phyloP scores from a whole-genome alignment of 1,140 invertebrate genomes.

The Dendrolimus kikuchii region DNA sequence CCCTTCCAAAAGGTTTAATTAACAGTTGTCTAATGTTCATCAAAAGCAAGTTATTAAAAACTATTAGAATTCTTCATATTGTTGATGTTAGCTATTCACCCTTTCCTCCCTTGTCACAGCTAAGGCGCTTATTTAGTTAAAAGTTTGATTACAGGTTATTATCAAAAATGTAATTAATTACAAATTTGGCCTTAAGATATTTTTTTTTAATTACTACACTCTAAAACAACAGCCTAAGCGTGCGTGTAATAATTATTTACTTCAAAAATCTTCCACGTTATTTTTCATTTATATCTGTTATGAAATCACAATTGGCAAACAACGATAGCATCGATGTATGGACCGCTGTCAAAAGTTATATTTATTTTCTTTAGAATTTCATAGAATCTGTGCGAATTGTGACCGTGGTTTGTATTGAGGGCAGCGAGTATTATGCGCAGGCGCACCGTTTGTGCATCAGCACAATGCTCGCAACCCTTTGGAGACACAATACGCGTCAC shows the following conservation, averaged over 20 bases:
- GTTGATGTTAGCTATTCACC: slow-evolving; percentile 25
- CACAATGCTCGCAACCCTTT: slow-evolving; percentile 63
- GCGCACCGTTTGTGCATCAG: slow-evolving; percentile 34
- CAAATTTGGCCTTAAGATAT: slow-evolving; percentile 7
- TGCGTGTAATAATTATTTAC: neutral
- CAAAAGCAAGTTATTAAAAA: slow-evolving; percentile 60
- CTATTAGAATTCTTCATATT: slow-evolving; percentile 58
- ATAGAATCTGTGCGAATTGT: slow-evolving; percentile 64
- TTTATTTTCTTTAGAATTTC: slow-evolving; percentile 71
- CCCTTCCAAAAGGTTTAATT: slow-evolving; percentile 53
- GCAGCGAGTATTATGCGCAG: slow-evolving; percentile 48
- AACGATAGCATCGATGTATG: slow-evolving; percentile 59
- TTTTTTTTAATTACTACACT: neutral
- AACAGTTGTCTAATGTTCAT: slow-evolving; percentile 53
- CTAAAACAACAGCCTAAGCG: too few relatives aligned
- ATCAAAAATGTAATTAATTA: slow-evolving; percentile 45
- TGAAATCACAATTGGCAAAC: slow-evolving; percentile 57
- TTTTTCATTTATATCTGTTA: slow-evolving; percentile 47
- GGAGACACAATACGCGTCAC: slow-evolving; percentile 67
- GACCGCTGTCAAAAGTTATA: slow-evolving; percentile 69
- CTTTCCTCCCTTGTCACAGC: slow-evolving; percentile 30
- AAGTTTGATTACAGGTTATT: slow-evolving; percentile 50
- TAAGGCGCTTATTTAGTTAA: slow-evolving; percentile 53
- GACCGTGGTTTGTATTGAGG: slow-evolving; percentile 62
- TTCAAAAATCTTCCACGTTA: slow-evolving; percentile 13